Evolutionary conservation across 2,888 invertebrate genomes (phyloP), one percentile per base, ranked within the genome.

Genomic region (Agriopis marginaria): DNA sequence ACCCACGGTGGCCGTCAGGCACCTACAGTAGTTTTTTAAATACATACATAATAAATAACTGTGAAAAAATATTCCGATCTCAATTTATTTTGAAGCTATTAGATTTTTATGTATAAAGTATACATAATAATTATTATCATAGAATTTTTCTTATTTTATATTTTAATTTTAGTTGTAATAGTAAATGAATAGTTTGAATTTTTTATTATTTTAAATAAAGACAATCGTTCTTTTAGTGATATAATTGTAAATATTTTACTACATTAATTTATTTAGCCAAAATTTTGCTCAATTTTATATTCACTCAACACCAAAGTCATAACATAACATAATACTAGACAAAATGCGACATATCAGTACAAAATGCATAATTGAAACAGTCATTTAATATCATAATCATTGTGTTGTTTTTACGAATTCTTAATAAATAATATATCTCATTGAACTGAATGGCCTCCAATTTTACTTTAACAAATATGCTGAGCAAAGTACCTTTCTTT

Each of bases 221-320:
- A 93, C 92, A 92, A 77, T 90, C 90, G 89, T 89, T 90, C 66
- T 91, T 80, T 89, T 83, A 84, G 79, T 86, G 83, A 88, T 83
- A 80, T 82, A 76, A 82, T 82, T 90, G 89, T 91, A 89, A 81
- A 89, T 91, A 90, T 79, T 82, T 66, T 69, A 67, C 64, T 79
- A 75, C 86, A 84, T 84, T 90, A 89, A 91, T 91, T 93, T 93
- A 91, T 92, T 91, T 93, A 92, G 90, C 92, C 92, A 91, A 92
- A 89, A 89, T 91, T 91, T 94, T 93, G 94, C 94, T 93, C 94
- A 93, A 94, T 93, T 89, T 89, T 90, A 84, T 90, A 89, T 91
- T 88, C 93, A 93, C 88, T 88, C 89, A 89, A 93, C 93, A 93
- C 93, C 93, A 94, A 94, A 94, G 93, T 93, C 92, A 91, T 93